Base-by-base conservation (phyloP, 2,797 vertebrate genomes). In the Urocyon cinereoargenteus region DNA sequence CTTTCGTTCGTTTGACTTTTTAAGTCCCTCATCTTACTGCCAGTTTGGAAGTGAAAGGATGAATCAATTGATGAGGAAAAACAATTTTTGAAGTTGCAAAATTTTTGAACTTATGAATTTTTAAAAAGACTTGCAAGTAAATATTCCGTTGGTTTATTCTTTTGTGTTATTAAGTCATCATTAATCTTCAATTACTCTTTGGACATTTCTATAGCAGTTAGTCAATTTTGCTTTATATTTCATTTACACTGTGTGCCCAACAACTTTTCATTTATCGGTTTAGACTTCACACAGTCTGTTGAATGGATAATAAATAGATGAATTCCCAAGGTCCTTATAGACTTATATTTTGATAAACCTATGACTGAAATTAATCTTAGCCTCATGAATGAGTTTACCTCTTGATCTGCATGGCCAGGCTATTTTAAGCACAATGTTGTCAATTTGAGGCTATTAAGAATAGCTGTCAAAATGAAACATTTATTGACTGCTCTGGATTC, bases 71-170 rank as follows among this genome's bases (percentile, higher is more conserved):
- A 83, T 79, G 68, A 94, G 31, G 49, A 94, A 95, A 78, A 6
- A 82, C 24, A 79, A n/a, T 53, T 83, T 82, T 96, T 86, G 61
- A 95, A 78, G 36, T 68, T 96, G 57, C 14, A 57, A 72, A 81
- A 59, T 66, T 92, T 93, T 94, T 75, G 5, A 75, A 82, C 55
- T 66, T 85, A 51, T 28, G 16, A 62, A 85, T 59, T 95, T 83
- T 87, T 70, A 21, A 79, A 81, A 85, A 85, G 36, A 59, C 16
- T 26, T 64, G 72, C n/a, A 90, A 78, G 75, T 77, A 72, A 81
- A 66, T 84, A 77, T 90, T 89, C 51, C 24, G 36, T 59, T 83
- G 18, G 51, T 73, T 86, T 86, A 15, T 83, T 90, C 21, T 91
- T 81, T 78, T 66, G 40, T 87, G 9, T 89, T 78, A 61, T 51